phyloP scores from a whole-genome alignment of 2,888 invertebrate species.

The Beris chalybata region DNA sequence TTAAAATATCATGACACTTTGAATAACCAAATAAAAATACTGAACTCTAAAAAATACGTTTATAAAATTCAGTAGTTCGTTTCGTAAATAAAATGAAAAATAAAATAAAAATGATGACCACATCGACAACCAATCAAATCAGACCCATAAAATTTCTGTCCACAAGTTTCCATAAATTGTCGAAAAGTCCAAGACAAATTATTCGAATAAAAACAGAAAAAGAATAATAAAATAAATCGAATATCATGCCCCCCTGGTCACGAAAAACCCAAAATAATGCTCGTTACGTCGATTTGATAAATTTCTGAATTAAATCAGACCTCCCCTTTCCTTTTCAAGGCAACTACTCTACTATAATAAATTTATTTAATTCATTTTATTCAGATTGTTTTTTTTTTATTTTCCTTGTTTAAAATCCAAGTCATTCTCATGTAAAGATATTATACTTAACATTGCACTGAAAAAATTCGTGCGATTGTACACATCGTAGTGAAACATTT shows the following conservation, averaged over 20 bases:
- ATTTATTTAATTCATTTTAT: conserved; percentile 17
- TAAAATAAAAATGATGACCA: too few relatives aligned
- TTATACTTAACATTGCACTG: not conserved
- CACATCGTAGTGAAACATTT: conserved; percentile 10
- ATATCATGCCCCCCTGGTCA: conserved; percentile 13
- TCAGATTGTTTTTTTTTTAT: conserved; percentile 3
- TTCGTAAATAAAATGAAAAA: too few relatives aligned
- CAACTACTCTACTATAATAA: not conserved
- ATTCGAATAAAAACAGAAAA: conserved; percentile 8
- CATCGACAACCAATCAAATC: not conserved
- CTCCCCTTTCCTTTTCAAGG: conserved; percentile 18
- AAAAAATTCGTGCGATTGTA: not conserved
- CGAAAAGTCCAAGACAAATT: conserved; percentile 19
- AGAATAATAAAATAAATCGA: not conserved
- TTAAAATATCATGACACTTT: too few relatives aligned
- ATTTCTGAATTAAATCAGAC: conserved; percentile 3
- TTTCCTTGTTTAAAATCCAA: not conserved
- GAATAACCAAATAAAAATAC: too few relatives aligned
- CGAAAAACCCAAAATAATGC: conserved; percentile 16
- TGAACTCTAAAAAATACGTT: too few relatives aligned
- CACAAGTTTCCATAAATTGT: conserved; percentile 27
- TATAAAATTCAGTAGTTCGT: too few relatives aligned
- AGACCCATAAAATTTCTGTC: conserved; percentile 3
- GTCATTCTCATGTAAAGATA: not conserved
- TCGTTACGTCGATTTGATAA: conserved; percentile 25